These are phyloP conservation scores for Zosterops pallidus DNA, from an alignment of 2,113 vertebrate genomes.

Conservation along the genomic window DNA sequence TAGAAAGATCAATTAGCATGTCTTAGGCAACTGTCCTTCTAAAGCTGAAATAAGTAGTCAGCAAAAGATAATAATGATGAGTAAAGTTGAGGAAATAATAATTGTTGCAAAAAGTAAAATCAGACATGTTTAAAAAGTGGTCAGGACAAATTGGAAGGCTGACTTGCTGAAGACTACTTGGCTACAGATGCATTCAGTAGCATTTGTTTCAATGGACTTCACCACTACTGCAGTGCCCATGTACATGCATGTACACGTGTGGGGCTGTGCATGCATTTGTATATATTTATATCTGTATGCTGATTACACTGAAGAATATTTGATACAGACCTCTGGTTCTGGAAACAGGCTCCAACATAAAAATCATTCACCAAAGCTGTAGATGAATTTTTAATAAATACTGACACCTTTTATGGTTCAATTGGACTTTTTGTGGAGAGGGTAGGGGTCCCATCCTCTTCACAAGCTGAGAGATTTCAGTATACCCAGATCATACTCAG, in stretches of 20 bases:
- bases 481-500: not conserved
- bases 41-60: not conserved
- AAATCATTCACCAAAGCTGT: not conserved
- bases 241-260: rapidly evolving
- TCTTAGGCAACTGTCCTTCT: not conserved
- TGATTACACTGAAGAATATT: rapidly evolving
- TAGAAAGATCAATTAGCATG: not conserved
- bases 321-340: not conserved
- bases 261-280: rapidly evolving
- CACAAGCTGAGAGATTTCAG: not conserved
- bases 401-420: not conserved
- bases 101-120: not conserved
- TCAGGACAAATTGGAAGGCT: not conserved
- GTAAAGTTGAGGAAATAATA: not conserved
- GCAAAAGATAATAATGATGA: not conserved
- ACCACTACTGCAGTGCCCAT: not conserved
- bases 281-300: no score
- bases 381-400: not conserved
- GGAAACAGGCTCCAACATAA: not conserved
- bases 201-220: not conserved
- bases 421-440: not conserved
- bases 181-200: not conserved
- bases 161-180: not conserved
- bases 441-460: not conserved
- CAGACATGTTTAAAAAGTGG: rapidly evolving